Conservation (phyloP, 2,797 vertebrate genomes). For the Pachyuromys duprasi region DNA sequence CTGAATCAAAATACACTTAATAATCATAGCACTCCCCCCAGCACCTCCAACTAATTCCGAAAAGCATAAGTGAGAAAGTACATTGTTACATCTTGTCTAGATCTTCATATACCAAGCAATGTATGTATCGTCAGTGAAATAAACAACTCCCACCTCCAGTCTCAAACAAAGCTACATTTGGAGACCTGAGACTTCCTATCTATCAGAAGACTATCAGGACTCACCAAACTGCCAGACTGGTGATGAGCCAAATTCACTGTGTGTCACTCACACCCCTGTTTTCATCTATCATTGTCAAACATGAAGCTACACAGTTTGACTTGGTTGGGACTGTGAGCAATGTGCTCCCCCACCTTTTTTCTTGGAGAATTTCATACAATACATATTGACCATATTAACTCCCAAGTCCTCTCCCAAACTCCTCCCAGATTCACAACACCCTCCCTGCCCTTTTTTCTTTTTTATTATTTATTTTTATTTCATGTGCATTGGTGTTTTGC, state of each 20-base stretch:
- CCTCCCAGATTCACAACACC: neutral
- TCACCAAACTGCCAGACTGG: constrained; percentile 32
- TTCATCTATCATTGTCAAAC: neutral
- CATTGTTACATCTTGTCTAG: neutral
- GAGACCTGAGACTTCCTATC: neutral
- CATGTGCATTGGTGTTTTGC: too few species aligned
- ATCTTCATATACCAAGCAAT: constrained; percentile 8
- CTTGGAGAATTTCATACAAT: neutral
- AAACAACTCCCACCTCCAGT: neutral
- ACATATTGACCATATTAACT: neutral
- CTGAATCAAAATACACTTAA: neutral
- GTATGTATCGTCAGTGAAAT: neutral
- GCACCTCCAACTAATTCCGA: neutral
- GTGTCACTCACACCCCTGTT: constrained; percentile 11
- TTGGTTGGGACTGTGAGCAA: constrained; percentile 16
- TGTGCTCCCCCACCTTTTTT: neutral
- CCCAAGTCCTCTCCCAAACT: neutral
- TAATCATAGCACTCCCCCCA: neutral
- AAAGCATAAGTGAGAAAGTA: constrained; percentile 42
- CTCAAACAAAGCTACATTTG: constrained; percentile 13
- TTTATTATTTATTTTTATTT: neutral
- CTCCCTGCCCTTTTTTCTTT: neutral
- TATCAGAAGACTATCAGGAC: constrained; percentile 21
- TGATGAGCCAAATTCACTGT: neutral
- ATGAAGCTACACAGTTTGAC: neutral